A percentile compares a stretch with the other conserved stretches of the same genome.
Conservation (phyloP, 2,113 vertebrate genomes). For the Meriones unguiculatus region DNA sequence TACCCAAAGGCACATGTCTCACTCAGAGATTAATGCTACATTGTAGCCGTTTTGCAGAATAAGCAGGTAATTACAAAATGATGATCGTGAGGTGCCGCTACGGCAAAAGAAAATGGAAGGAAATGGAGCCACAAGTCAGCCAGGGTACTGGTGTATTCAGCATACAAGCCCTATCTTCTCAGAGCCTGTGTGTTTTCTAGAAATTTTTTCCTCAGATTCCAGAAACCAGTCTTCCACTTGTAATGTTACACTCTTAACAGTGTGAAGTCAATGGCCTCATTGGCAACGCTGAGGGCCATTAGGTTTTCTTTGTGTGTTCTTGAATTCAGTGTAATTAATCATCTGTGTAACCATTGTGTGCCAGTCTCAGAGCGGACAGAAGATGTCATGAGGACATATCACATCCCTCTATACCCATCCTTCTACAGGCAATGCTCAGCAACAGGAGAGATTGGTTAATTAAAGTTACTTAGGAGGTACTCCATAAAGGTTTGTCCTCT, state of each 20-base stretch:
- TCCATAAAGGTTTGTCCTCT: background rate
- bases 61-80: background rate
- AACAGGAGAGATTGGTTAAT: background rate
- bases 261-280: background rate
- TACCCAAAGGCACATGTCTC: background rate
- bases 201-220: background rate
- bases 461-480: background rate
- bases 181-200: background rate
- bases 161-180: no score
- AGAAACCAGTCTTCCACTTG: background rate
- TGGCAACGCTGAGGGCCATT: background rate
- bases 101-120: background rate
- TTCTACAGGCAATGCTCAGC: background rate
- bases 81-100: background rate
- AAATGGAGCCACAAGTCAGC: background rate
- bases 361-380: background rate
- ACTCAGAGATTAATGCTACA: background rate
- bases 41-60: background rate
- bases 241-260: background rate
- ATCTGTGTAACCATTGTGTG: background rate
- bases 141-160: background rate
- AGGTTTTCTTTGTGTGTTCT: conserved; percentile 10
- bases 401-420: background rate
- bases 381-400: background rate
- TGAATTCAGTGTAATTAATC: conserved; percentile 10